Percentiles rank a stretch among this genome's conserved stretches.
These are phyloP conservation scores for Porites divaricata DNA, from an alignment of 92 coral and sea anemone genomes.

Conservation along the genomic window DNA sequence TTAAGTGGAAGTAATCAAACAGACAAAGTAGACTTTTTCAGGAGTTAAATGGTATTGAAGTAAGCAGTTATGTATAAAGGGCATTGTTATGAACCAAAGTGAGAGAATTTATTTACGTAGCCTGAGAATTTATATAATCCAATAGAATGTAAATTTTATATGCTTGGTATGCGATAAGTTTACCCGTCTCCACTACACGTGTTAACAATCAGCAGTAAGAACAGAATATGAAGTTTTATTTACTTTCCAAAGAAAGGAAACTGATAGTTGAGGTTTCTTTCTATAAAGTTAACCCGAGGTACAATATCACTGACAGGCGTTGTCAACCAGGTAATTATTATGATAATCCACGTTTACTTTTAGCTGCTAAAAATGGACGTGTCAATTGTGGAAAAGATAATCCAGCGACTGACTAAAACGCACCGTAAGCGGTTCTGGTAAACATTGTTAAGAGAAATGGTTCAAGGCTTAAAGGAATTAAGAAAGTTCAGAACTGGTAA, in stretches of 20 bases:
- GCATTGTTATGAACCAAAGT: not conserved
- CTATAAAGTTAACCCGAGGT: not conserved
- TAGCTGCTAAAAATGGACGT: conserved; percentile 20
- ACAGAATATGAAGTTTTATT: not conserved
- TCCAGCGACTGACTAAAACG: conserved; percentile 1
- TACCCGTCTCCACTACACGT: not conserved
- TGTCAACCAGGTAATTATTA: conserved; percentile 41
- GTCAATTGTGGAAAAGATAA: conserved; percentile 13
- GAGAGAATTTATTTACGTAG: too few relatives aligned
- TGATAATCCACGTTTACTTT: conserved; percentile 21
- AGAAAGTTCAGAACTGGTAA: not conserved
- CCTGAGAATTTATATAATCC: too few relatives aligned
- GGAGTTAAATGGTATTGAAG: too few relatives aligned
- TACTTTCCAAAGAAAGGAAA: not conserved
- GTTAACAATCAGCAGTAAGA: not conserved
- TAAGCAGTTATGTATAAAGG: not conserved
- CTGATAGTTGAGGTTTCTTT: conserved; percentile 12
- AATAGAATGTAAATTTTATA: not conserved
- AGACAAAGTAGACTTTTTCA: too few relatives aligned
- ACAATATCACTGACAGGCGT: conserved; percentile 19
- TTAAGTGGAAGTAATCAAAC: too few relatives aligned
- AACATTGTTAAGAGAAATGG: too few relatives aligned
- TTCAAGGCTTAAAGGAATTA: too few relatives aligned
- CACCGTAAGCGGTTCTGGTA: not conserved
- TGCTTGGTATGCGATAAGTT: not conserved